These are phyloP conservation scores for Tinamus major DNA, from an alignment of 2,797 vertebrate species.

Conservation along the genomic window DNA sequence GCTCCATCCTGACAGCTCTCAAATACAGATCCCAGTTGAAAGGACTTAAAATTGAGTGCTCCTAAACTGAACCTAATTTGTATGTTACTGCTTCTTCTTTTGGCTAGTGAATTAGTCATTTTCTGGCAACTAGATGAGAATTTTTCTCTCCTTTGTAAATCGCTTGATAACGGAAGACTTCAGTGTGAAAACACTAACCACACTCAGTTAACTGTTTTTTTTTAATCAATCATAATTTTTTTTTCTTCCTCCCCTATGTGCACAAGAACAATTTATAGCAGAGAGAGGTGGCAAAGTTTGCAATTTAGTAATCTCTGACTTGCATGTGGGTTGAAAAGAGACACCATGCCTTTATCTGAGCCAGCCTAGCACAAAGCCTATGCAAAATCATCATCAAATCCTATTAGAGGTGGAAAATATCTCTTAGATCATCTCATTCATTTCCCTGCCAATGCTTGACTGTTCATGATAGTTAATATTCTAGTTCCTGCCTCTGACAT, in stretches of 20 bases:
- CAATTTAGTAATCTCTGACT: conserved; percentile 71
- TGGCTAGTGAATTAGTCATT: neutral
- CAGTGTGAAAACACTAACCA: conserved; percentile 35
- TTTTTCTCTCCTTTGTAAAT: conserved; percentile 44
- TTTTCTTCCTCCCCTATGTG: conserved; percentile 20
- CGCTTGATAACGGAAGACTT: conserved; percentile 43
- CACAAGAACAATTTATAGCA: conserved; percentile 40
- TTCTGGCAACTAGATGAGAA: conserved; percentile 27
- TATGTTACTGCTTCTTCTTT: neutral
- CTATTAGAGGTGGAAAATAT: conserved; percentile 73
- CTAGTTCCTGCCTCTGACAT: conserved; percentile 44
- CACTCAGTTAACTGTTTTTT: conserved; percentile 28
- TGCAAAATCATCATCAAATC: conserved; percentile 74
- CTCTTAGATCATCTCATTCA: conserved; percentile 75
- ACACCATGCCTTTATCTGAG: conserved; percentile 72
- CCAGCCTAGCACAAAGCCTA: conserved; percentile 66
- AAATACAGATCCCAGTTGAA: neutral
- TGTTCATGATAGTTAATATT: conserved; percentile 71
- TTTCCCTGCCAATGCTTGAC: conserved; percentile 69
- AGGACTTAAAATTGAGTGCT: neutral
- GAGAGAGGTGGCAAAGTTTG: conserved; percentile 45
- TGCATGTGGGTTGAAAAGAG: conserved; percentile 64
- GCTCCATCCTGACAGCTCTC: no score
- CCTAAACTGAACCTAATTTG: neutral
- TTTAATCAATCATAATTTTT: conserved; percentile 25